A percentile compares a stretch with the other conserved stretches of the same genome.
Evolutionary conservation across 2,113 vertebrate species (phyloP).

Genomic region (Zapus hudsonius): DNA sequence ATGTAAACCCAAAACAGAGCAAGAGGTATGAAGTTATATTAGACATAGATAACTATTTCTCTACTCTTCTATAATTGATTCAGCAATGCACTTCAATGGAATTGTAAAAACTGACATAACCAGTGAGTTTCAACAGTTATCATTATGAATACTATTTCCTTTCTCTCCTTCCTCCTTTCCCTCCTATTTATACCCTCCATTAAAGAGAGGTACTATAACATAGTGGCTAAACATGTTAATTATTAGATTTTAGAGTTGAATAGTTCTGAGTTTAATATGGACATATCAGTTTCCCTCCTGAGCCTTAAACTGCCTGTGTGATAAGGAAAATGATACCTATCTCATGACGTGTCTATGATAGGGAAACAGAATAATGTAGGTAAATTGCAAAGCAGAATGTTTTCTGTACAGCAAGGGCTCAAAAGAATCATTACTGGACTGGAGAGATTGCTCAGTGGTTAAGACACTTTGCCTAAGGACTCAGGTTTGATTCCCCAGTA

Average conservation of each 20-base stretch:
- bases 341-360: background rate
- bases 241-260: background rate
- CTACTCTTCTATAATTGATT: background rate
- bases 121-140: conserved; percentile 3
- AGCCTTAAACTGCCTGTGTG: background rate
- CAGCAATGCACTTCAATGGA: background rate
- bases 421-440: no score
- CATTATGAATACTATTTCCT: background rate
- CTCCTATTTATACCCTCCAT: background rate
- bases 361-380: background rate
- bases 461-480: no score
- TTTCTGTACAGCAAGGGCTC: background rate
- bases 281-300: background rate
- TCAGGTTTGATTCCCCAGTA: no score
- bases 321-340: background rate
- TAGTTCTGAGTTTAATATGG: conserved; percentile 3
- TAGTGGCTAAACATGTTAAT: background rate
- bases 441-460: no score
- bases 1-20: background rate
- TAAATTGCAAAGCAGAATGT: background rate
- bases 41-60: background rate
- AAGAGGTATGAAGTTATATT: background rate
- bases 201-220: background rate
- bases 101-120: conserved; percentile 1
- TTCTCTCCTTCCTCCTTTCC: background rate